These are phyloP conservation scores for Melanocharis versteri DNA, from an alignment of 2,113 vertebrate species.

Conservation along the genomic window DNA sequence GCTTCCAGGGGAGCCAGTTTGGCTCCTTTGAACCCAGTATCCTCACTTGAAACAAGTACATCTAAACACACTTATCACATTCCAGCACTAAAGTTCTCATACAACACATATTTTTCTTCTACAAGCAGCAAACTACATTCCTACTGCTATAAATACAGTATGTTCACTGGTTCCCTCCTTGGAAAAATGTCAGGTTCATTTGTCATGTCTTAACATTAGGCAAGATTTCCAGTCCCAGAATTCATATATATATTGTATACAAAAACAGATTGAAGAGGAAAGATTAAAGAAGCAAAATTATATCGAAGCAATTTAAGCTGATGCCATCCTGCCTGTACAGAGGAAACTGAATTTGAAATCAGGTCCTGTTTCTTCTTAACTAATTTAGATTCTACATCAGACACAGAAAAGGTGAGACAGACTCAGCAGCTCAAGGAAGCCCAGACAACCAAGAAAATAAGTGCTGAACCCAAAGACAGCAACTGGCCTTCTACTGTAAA, in stretches of 20 bases:
- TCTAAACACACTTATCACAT: not conserved
- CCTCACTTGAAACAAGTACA: not conserved
- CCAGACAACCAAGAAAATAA: slow-evolving; percentile 5
- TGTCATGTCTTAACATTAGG: slow-evolving; percentile 59
- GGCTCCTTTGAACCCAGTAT: not conserved
- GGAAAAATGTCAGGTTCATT: slow-evolving; percentile 67
- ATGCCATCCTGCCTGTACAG: not conserved
- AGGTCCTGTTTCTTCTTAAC: slow-evolving; percentile 35
- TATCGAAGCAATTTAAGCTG: slow-evolving; percentile 16
- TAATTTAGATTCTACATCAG: slow-evolving; percentile 52
- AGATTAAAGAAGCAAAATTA: slow-evolving; percentile 52
- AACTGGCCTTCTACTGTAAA: not conserved
- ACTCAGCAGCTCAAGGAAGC: not conserved
- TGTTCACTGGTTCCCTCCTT: slow-evolving; percentile 41
- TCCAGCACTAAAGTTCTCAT: not conserved
- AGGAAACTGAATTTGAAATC: slow-evolving; percentile 48
- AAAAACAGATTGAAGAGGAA: slow-evolving; percentile 55
- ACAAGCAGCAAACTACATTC: slow-evolving; percentile 36
- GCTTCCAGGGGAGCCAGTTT: not conserved
- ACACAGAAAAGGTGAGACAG: slow-evolving; percentile 29
- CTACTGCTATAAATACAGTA: slow-evolving; percentile 58
- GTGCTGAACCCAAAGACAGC: not conserved
- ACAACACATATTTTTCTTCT: not conserved
- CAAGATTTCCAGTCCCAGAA: slow-evolving; percentile 51
- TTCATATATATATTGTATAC: slow-evolving; percentile 28